Percentiles rank a stretch among this genome's conserved stretches.
Evolutionary conservation across 2,888 invertebrate genomes (phyloP).

Genomic region (Thera obeliscata): DNA sequence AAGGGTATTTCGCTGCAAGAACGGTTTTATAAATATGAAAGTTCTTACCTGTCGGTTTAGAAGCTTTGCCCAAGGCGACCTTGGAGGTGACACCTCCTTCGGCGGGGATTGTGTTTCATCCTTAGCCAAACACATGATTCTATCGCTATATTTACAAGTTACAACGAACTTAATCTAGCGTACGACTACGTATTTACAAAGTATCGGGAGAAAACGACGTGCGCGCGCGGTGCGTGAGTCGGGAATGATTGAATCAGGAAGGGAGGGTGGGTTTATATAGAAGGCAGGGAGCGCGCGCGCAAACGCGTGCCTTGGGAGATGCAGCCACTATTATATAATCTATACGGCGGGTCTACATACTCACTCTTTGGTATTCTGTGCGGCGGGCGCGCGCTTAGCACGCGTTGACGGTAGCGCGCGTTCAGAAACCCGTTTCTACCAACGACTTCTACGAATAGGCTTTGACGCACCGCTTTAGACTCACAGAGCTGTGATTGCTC

Average conservation of each 20-base stretch:
- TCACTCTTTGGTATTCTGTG: slow-evolving; percentile 22
- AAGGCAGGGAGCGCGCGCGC: slow-evolving; percentile 58
- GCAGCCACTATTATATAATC: slow-evolving; percentile 18
- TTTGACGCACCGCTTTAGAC: slow-evolving; percentile 70
- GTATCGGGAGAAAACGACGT: slow-evolving; percentile 60
- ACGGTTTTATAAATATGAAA: slow-evolving; percentile 22
- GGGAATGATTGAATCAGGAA: slow-evolving; percentile 80
- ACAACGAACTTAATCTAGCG: slow-evolving; percentile 66
- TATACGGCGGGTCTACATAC: slow-evolving; percentile 39
- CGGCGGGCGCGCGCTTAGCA: slow-evolving; percentile 66
- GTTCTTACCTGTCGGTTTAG: slow-evolving; percentile 82
- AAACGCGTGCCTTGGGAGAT: slow-evolving; percentile 52
- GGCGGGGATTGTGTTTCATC: slow-evolving; percentile 73
- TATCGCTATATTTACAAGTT: slow-evolving; percentile 60
- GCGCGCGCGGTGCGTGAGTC: slow-evolving; percentile 70
- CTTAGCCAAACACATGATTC: slow-evolving; percentile 83
- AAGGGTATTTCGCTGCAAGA: not conserved
- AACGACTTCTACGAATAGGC: slow-evolving; percentile 77
- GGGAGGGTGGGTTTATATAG: slow-evolving; percentile 75
- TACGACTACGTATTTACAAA: slow-evolving; percentile 79
- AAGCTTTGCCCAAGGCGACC: slow-evolving; percentile 84
- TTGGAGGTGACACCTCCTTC: slow-evolving; percentile 75
- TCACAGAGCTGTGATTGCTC: slow-evolving; percentile 52
- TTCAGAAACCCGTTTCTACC: slow-evolving; percentile 73
- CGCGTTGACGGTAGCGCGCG: slow-evolving; percentile 75